Evolutionary conservation across 2,888 invertebrate genomes (phyloP).

Genomic region (Glyphotaelius pellucidus): DNA sequence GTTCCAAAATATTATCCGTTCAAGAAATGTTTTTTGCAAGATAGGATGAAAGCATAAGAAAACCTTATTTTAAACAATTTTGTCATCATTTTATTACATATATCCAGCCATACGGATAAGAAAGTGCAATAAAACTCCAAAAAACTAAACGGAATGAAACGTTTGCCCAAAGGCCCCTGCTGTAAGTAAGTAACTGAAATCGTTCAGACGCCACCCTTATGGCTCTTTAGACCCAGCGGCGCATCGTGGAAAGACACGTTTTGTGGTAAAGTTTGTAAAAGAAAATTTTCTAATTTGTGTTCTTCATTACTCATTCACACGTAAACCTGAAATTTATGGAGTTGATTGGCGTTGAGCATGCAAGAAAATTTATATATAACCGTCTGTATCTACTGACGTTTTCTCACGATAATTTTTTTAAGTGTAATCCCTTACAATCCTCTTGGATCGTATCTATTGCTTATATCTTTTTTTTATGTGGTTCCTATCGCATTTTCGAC

Average conservation of each 20-base stretch:
- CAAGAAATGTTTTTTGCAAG: not conserved
- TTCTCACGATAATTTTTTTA: too few species aligned
- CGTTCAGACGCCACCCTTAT: constrained; percentile 16
- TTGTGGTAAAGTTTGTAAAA: not conserved
- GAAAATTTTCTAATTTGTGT: not conserved
- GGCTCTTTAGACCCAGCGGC: constrained; percentile 25
- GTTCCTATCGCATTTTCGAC: too few species aligned
- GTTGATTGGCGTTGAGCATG: not conserved
- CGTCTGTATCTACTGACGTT: not conserved
- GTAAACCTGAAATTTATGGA: not conserved
- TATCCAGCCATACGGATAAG: not conserved
- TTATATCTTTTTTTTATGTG: too few species aligned
- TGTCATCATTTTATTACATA: not conserved
- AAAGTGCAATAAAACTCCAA: not conserved
- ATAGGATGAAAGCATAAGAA: not conserved
- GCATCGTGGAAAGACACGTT: not conserved
- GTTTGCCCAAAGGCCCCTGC: not conserved
- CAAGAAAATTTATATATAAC: not conserved
- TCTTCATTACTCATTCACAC: not conserved
- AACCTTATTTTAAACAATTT: not conserved
- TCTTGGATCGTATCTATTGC: too few species aligned
- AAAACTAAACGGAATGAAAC: not conserved
- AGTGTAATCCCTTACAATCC: too few species aligned
- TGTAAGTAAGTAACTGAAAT: constrained; percentile 27
- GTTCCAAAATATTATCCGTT: too few species aligned